Base-by-base conservation (phyloP, 1,140 invertebrate genomes). In the Zaprionus tsacasi region DNA sequence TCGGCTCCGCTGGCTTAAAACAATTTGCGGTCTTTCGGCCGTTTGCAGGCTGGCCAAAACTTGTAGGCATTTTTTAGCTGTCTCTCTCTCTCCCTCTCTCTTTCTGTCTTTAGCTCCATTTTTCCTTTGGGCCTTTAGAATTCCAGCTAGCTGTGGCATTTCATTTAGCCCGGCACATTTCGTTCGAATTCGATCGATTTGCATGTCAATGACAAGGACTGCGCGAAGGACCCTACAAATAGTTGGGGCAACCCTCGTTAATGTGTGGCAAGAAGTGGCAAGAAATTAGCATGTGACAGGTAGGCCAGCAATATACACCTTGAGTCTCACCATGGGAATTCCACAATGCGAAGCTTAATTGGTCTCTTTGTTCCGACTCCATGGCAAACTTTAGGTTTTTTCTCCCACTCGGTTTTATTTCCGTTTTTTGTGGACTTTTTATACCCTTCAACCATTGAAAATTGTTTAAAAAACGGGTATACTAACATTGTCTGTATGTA, bases 261-360 rank as follows among this genome's bases (percentile, higher is more conserved):
- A 72, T 59, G 55, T 40, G 55, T 40, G 27, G 27, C 27, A n/a
- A 54, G 13, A 54, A 59, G 35, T 33, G 27, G 30, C 2, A n/a
- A 54, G 13, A 54, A 59, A 59, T 67, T 72, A 59, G 27, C 70
- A 59, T 59, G 13, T 33, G 48, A 21, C 6, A 17, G 60, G 43
- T n/a, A 45, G 17, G 45, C 10, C 3, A 15, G 45, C 15, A 50
- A 25, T 12, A 15, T 25, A 25, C 45, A 50, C 17, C 57, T 59
- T 27, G 50, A 88, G 21, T 21, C 21, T 21, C 2, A 21, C 21
- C 21, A 21, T 21, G 21, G 21, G 21, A 88, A 88, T 88, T 89
- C 85, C 85, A 65, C 56, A 66, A 76, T 75, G 75, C 68, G 69
- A 68, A 58, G 67, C 81, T 74, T 88, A 88, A 88, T 88, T 88